These are phyloP conservation scores for Acanthopagrus latus DNA, from an alignment of 2,797 vertebrate genomes.

Conservation along the genomic window DNA sequence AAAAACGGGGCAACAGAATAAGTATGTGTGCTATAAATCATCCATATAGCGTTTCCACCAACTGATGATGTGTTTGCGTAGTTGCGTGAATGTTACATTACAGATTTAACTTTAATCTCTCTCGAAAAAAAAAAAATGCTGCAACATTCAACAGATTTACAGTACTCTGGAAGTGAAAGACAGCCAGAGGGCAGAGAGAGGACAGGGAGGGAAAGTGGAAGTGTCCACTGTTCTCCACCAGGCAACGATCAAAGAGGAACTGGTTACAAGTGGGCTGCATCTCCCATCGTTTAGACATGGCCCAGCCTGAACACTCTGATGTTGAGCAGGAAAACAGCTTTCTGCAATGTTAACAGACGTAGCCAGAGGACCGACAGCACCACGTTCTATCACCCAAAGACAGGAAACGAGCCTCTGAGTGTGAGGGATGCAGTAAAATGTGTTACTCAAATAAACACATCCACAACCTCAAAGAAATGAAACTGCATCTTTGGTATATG, in stretches of 20 bases:
- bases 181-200: conserved; percentile 15
- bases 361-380: conserved; percentile 36
- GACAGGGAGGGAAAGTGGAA: conserved; percentile 5
- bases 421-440: conserved; percentile 23
- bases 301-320: conserved; percentile 38
- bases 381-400: conserved; percentile 31
- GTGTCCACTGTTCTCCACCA: conserved; percentile 28
- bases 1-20: conserved; percentile 7
- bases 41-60: conserved; percentile 16
- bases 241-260: conserved; percentile 33
- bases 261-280: conserved; percentile 16
- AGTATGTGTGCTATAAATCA: conserved; percentile 15
- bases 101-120: neutral
- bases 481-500: neutral
- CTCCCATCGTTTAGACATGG: conserved; percentile 24
- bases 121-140: neutral
- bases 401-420: conserved; percentile 24
- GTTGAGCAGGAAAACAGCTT: conserved; percentile 53
- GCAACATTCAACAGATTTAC: conserved; percentile 2
- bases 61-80: neutral
- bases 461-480: conserved; percentile 10
- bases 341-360: conserved; percentile 43
- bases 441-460: conserved; percentile 12
- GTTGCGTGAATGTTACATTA: neutral
- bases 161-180: conserved; percentile 16